Percentiles rank a stretch among this genome's conserved stretches.
Conservation (phyloP, 2,888 invertebrate genomes). For the Crossocerus cetratus region DNA sequence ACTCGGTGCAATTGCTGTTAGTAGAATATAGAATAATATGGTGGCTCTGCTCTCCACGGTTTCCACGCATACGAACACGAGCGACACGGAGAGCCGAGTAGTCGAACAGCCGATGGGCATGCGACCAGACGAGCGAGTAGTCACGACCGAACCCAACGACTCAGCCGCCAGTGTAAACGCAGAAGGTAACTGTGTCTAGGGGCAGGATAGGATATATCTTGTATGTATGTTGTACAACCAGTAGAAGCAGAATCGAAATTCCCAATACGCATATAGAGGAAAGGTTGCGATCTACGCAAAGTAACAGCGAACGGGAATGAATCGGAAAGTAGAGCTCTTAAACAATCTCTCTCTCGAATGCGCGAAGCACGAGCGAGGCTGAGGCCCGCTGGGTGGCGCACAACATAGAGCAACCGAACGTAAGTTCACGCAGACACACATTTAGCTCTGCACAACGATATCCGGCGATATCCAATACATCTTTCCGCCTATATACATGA, state of each 20-base stretch:
- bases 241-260: not conserved
- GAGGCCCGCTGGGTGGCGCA: constrained; percentile 59
- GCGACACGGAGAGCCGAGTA: constrained; percentile 30
- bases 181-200: not conserved
- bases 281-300: not conserved
- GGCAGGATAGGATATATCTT: not conserved
- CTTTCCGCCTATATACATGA: not conserved
- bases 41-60: constrained; percentile 67
- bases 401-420: constrained; percentile 50
- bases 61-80: constrained; percentile 61
- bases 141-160: not conserved
- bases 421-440: constrained; percentile 32
- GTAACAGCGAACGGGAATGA: not conserved
- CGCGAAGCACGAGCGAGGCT: constrained; percentile 10
- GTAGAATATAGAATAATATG: constrained; percentile 68
- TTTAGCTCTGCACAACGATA: not conserved
- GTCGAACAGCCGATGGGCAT: constrained; percentile 8
- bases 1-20: constrained; percentile 48
- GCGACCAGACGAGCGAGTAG: not conserved
- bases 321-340: not conserved
- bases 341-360: not conserved
- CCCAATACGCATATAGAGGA: no score
- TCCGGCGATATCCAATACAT: no score
- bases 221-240: no score
- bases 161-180: not conserved